A percentile compares a stretch with the other conserved stretches of the same genome.
Conservation (phyloP, 1,140 invertebrate genomes). For the Belonocnema kinseyi region DNA sequence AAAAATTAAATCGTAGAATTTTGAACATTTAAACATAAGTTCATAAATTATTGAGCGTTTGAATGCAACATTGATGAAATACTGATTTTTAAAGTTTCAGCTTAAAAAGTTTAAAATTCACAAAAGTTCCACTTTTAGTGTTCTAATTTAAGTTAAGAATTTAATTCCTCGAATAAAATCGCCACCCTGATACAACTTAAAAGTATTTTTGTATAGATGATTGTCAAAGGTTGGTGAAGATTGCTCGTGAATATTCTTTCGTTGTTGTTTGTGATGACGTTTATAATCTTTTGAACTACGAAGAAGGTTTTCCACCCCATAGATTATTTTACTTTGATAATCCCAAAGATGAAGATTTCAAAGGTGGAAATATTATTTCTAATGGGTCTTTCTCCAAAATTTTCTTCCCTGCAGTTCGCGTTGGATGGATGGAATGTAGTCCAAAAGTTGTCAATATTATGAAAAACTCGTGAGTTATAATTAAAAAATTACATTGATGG, state of each 20-base stretch:
- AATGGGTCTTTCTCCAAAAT: constrained; percentile 84
- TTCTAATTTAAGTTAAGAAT: no score
- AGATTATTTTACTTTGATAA: constrained; percentile 78
- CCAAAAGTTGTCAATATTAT: constrained; percentile 71
- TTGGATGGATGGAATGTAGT: constrained; percentile 82
- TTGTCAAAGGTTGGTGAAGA: constrained; percentile 73
- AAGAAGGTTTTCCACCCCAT: constrained; percentile 68
- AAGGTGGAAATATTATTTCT: constrained; percentile 79
- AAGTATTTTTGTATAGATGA: constrained; percentile 60
- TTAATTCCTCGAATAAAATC: no score
- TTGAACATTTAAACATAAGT: no score
- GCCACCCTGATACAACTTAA: no score
- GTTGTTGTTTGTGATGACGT: constrained; percentile 81
- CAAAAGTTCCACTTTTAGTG: no score
- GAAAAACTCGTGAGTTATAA: constrained; percentile 65
- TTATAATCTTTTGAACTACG: constrained; percentile 81
- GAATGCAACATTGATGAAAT: no score
- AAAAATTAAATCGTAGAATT: no score
- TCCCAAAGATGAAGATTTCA: constrained; percentile 66
- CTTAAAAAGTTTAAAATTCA: no score
- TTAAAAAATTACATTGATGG: constrained; percentile 31
- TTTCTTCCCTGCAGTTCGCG: constrained; percentile 79
- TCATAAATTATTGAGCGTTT: no score
- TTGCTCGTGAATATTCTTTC: constrained; percentile 78
- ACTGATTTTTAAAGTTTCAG: no score